Evolutionary conservation across 2,888 invertebrate genomes (phyloP).

Genomic region (Palloptera scutellata): DNA sequence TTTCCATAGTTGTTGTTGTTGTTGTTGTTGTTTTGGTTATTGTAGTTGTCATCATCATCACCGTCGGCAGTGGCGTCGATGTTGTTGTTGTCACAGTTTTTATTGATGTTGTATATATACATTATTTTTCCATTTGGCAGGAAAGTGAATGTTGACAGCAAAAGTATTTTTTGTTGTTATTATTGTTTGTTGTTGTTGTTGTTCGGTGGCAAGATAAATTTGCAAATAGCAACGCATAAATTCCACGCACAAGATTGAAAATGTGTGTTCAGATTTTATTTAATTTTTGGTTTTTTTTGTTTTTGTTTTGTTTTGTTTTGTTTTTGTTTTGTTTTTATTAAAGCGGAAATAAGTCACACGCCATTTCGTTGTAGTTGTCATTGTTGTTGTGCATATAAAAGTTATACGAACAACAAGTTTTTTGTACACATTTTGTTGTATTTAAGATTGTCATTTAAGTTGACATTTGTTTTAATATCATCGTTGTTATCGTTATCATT

Average conservation of each 20-base stretch:
- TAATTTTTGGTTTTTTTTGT: too few species aligned
- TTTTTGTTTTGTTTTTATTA: neutral
- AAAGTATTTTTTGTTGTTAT: neutral
- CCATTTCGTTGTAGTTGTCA: too few species aligned
- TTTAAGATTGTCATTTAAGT: neutral
- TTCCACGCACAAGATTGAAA: slow-evolving; percentile 7
- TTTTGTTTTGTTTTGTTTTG: neutral
- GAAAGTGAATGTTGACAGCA: neutral
- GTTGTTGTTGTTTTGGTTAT: neutral
- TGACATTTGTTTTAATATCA: neutral
- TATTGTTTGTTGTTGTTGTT: slow-evolving; percentile 3
- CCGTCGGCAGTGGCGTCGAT: too few species aligned
- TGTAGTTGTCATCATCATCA: neutral
- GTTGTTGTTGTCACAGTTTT: too few species aligned
- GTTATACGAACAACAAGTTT: neutral
- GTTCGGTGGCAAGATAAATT: neutral
- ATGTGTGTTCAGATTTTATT: neutral
- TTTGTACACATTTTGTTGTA: slow-evolving; percentile 2
- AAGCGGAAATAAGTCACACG: neutral
- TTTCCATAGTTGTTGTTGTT: neutral
- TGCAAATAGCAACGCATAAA: neutral
- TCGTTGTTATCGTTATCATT: too few species aligned
- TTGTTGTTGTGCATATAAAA: too few species aligned
- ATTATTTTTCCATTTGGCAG: too few species aligned
- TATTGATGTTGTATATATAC: too few species aligned